Conservation (phyloP, 2,888 invertebrate genomes). For the Aphidoletes aphidimyza region DNA sequence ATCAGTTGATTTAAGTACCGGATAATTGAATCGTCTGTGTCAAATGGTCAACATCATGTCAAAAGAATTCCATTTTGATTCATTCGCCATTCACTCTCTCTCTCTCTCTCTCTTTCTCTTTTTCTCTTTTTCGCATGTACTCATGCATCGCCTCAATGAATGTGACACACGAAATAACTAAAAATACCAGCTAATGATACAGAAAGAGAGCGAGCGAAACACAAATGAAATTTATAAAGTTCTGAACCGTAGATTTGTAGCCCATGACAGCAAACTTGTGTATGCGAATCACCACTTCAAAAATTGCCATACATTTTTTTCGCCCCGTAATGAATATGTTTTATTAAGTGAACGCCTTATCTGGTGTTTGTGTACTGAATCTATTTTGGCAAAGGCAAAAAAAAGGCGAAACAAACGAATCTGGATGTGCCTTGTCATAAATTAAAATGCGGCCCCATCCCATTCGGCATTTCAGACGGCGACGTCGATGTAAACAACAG, state of each 20-base stretch:
- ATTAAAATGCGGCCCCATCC: neutral
- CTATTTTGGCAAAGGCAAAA: neutral
- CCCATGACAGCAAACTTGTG: neutral
- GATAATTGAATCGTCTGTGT: conserved; percentile 34
- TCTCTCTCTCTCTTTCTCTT: neutral
- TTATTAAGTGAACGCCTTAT: neutral
- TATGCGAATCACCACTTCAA: neutral
- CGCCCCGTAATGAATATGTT: neutral
- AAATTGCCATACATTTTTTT: neutral
- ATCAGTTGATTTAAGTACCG: neutral
- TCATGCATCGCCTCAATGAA: neutral
- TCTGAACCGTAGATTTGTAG: neutral
- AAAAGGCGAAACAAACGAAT: neutral
- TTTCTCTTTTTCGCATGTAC: no score
- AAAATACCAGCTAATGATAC: conserved; percentile 10
- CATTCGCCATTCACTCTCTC: neutral
- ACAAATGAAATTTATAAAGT: neutral
- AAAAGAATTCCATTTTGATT: conserved; percentile 32
- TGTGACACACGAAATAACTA: neutral
- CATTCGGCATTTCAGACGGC: neutral
- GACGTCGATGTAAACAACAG: no score
- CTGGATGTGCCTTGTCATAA: neutral
- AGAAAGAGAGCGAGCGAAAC: neutral
- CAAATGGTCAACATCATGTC: conserved; percentile 14
- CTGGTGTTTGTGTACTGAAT: neutral